phyloP scores from a whole-genome alignment of 2,797 vertebrate species.

The Percopsis omiscomaycus region DNA sequence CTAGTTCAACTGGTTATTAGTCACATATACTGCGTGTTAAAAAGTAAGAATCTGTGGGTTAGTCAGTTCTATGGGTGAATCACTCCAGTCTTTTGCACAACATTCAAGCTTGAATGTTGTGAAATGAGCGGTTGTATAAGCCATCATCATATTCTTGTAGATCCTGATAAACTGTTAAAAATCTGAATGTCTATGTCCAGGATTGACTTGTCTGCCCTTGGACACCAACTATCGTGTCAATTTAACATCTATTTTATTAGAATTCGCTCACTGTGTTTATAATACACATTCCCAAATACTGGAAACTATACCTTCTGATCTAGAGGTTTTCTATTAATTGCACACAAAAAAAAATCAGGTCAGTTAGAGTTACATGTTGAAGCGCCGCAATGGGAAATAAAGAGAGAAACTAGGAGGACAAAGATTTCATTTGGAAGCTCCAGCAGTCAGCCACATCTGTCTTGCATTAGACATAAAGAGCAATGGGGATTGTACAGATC shows the following conservation, averaged over 20 bases:
- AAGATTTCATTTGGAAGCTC: constrained; percentile 54
- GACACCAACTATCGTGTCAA: not conserved
- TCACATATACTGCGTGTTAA: constrained; percentile 16
- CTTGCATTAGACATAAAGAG: constrained; percentile 77
- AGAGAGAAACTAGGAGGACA: constrained; percentile 41
- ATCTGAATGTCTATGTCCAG: not conserved
- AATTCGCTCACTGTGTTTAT: no score
- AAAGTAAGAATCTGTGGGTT: not conserved
- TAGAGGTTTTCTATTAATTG: no score
- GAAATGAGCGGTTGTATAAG: constrained; percentile 4
- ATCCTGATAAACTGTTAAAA: no score
- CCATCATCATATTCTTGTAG: not conserved
- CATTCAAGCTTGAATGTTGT: not conserved
- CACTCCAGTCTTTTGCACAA: not conserved
- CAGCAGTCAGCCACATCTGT: constrained; percentile 73
- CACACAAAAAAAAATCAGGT: no score
- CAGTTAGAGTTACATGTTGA: constrained; percentile 2
- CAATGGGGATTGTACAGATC: constrained; percentile 70
- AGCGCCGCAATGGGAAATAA: constrained; percentile 27
- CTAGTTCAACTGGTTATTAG: constrained; percentile 27
- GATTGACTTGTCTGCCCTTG: not conserved
- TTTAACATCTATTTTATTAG: not conserved
- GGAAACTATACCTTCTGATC: no score
- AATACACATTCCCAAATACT: no score
- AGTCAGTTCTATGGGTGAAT: not conserved